phyloP scores from a whole-genome alignment of 2,113 vertebrate species.

The Himantopus leucocephalus region DNA sequence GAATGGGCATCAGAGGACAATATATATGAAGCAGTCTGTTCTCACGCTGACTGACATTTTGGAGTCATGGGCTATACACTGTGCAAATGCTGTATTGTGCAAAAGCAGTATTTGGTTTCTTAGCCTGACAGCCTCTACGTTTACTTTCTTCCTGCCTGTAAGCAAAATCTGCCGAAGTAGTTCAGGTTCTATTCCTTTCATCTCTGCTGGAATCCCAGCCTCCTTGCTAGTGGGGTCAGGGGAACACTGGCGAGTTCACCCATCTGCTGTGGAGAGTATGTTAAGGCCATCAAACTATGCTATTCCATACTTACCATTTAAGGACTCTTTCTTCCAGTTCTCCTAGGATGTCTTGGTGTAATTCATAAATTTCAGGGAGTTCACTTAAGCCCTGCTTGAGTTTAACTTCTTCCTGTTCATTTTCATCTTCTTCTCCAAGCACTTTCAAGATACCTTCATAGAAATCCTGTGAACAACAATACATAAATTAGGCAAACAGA shows the following conservation, averaged over 20 bases:
- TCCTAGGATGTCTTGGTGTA: slow-evolving; percentile 84
- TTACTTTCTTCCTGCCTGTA: not conserved
- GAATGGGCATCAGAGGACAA: not conserved
- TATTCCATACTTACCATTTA: slow-evolving; percentile 84
- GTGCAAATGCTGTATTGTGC: not conserved
- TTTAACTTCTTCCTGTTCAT: slow-evolving; percentile 74
- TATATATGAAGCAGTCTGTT: not conserved
- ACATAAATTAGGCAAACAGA: not conserved
- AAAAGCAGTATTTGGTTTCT: not conserved
- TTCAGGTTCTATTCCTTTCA: not conserved
- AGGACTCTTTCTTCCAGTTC: slow-evolving; percentile 85
- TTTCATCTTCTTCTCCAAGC: slow-evolving; percentile 76
- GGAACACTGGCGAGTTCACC: not conserved
- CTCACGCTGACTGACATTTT: not conserved
- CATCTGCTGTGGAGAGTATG: not conserved
- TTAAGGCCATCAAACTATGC: not conserved
- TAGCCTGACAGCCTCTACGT: not conserved
- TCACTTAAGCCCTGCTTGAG: slow-evolving; percentile 85
- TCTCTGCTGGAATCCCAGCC: not conserved
- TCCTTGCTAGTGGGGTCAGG: not conserved
- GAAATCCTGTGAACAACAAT: slow-evolving; percentile 81
- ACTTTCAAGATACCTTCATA: slow-evolving; percentile 76
- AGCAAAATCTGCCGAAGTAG: not conserved
- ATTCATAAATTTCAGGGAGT: slow-evolving; percentile 83
- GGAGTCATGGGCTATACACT: not conserved